Base-by-base conservation (phyloP, 2,797 vertebrate species). In the Mastacembelus armatus region DNA sequence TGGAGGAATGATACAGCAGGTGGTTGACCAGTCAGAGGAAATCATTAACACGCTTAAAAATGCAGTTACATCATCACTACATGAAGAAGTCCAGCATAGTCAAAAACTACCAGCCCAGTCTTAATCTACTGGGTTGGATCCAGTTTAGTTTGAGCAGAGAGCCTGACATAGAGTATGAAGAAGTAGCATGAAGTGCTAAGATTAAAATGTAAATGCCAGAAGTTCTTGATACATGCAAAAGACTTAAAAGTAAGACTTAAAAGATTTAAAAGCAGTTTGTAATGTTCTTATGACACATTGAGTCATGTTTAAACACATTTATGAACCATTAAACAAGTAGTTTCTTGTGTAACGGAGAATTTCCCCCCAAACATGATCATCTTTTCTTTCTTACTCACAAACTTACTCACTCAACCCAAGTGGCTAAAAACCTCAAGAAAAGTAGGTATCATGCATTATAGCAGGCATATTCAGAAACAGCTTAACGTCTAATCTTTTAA, bases 61-160 rank as follows among this genome's bases (percentile, higher is more conserved):
- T 55, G 27, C 18, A 26, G 33, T 42, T 32, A 43, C 24, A 27
- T 49, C 44, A 64, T 29, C 18, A 9, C 51, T 0, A 5, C 51
- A 49, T 59, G 4, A 57, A 63, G 10, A 62, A 48, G 38, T 38
- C 8, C 15, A 8, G 43, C n/a, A n/a, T n/a, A n/a, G n/a, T n/a
- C n/a, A n/a, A n/a, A n/a, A n/a, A n/a, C n/a, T n/a, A n/a, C n/a
- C 45, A 26, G 26, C 21, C 16, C 45, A 26, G 26, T 21, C 16
- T 1, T 11, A 7, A 7, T n/a, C 21, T 33, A 19, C 10, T 32
- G 27, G 7, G 7, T 14, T 36, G 15, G 48, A 38, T 38, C 44
- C 51, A 63, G 62, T 32, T 19, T 21, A 11, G 15, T 18, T 24
- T 48, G 21, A 44, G 43, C n/a, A 0, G 7, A 15, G 44, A 59